Evolutionary conservation across 2,113 vertebrate genomes (phyloP).

Genomic region (Sceloporus tristichus): DNA sequence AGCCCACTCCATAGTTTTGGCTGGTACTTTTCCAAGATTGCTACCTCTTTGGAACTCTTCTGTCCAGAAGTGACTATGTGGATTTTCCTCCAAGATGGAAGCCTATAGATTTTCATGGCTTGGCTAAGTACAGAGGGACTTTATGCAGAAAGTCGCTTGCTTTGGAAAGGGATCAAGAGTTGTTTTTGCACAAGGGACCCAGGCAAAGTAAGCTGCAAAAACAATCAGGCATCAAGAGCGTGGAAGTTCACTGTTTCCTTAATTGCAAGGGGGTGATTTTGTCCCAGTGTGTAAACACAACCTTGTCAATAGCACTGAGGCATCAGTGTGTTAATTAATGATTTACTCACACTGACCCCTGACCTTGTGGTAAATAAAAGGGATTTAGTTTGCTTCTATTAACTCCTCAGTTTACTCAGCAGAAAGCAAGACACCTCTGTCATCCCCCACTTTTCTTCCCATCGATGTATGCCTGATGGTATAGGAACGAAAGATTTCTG

Average conservation of each 20-base stretch:
- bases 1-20: too few relatives aligned
- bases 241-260: conserved; percentile 69
- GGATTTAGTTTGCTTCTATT: conserved; percentile 81
- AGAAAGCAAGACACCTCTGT: conserved; percentile 40
- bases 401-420: conserved; percentile 74
- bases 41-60: too few relatives aligned
- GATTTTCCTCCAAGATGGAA: not conserved
- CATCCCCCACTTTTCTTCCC: not conserved
- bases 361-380: conserved; percentile 81
- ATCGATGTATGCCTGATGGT: too few relatives aligned
- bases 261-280: conserved; percentile 74
- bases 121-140: not conserved
- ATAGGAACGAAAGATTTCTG: not conserved
- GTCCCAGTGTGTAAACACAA: conserved; percentile 77
- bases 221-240: conserved; percentile 21
- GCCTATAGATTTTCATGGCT: not conserved
- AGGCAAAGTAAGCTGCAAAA: conserved; percentile 43
- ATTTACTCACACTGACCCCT: conserved; percentile 83
- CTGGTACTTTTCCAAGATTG: not conserved
- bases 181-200: not conserved
- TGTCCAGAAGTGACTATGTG: too few relatives aligned
- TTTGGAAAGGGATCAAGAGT: conserved; percentile 2
- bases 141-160: not conserved
- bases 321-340: conserved; percentile 83
- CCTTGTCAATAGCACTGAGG: conserved; percentile 80